Evolutionary conservation across 1,140 invertebrate species (phyloP).

Genomic region (Lasaia peninsularis): DNA sequence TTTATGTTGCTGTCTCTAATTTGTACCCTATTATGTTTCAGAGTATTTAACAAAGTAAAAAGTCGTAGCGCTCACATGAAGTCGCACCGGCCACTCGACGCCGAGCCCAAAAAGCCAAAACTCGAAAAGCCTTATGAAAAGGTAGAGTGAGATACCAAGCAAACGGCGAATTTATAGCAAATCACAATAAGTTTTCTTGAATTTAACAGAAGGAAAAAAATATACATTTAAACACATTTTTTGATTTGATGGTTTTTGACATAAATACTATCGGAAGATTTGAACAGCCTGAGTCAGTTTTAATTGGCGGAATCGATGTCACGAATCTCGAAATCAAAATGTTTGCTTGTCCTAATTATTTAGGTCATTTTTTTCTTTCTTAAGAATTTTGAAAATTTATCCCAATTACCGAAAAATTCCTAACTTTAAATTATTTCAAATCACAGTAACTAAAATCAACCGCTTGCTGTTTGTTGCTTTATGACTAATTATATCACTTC

Average conservation of each 20-base stretch:
- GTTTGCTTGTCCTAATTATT: neutral
- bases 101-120: conserved; percentile 78
- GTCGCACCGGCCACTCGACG: conserved; percentile 91
- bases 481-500: neutral
- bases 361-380: no score
- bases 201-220: no score
- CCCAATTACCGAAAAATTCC: no score
- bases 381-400: no score
- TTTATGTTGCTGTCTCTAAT: conserved; percentile 62
- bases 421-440: no score
- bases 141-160: conserved; percentile 65
- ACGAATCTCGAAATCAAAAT: neutral
- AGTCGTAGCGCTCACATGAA: conserved; percentile 99
- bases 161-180: conserved; percentile 67
- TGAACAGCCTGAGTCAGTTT: no score
- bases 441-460: neutral
- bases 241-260: no score
- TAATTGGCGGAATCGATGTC: no score
- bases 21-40: conserved; percentile 80
- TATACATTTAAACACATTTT: no score
- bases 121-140: conserved; percentile 78
- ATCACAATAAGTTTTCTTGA: conserved; percentile 27
- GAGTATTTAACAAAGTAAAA: conserved; percentile 98
- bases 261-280: no score
- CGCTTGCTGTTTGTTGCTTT: neutral